Evolutionary conservation across 1,140 invertebrate genomes (phyloP).

Genomic region (Monochamus saltuarius): DNA sequence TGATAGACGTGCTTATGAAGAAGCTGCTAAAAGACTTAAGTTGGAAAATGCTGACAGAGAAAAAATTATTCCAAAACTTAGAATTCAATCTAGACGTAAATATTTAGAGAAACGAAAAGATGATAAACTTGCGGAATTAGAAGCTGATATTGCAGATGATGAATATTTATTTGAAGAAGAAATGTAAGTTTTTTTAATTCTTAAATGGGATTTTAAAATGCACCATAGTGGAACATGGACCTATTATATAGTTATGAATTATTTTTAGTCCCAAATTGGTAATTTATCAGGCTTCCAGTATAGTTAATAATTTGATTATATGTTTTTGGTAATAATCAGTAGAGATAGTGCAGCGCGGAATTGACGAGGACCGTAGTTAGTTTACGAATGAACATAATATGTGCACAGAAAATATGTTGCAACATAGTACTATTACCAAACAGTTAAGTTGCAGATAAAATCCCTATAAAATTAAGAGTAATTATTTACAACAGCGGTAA

Average conservation of each 20-base stretch:
- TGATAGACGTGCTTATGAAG: slow-evolving; percentile 80
- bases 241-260: too few relatives aligned
- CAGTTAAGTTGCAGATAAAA: too few relatives aligned
- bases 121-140: slow-evolving; percentile 94
- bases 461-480: too few relatives aligned
- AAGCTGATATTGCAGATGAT: slow-evolving; percentile 94
- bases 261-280: not conserved
- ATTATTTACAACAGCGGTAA: too few relatives aligned
- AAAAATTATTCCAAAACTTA: slow-evolving; percentile 82
- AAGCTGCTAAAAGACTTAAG: slow-evolving; percentile 89
- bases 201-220: not conserved
- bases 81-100: slow-evolving; percentile 87
- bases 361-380: too few relatives aligned
- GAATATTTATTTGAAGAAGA: slow-evolving; percentile 91
- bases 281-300: too few relatives aligned
- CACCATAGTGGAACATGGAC: not conserved
- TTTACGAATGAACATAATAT: too few relatives aligned
- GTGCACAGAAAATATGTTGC: too few relatives aligned
- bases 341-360: too few relatives aligned
- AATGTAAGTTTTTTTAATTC: slow-evolving; percentile 61
- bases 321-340: too few relatives aligned
- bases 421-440: too few relatives aligned
- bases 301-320: too few relatives aligned
- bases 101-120: slow-evolving; percentile 95
- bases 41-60: slow-evolving; percentile 82